These are phyloP conservation scores for Eunapius fragilis DNA, from an alignment of 37 sponge, comb jelly and placozoan genomes.

Conservation along the genomic window DNA sequence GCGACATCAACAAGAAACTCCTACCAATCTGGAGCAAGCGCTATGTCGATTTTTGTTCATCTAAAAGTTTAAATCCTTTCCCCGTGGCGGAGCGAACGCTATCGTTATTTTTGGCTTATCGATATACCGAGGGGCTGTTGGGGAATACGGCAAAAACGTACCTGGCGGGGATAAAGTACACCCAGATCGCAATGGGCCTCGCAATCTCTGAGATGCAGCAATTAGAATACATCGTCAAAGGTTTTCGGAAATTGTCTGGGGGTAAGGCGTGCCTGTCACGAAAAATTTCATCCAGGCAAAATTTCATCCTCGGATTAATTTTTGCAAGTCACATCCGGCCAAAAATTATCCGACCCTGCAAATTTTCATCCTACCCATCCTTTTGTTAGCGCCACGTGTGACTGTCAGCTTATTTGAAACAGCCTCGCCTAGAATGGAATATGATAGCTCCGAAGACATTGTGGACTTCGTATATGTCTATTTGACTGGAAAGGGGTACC, in stretches of 20 bases:
- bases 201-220: neutral
- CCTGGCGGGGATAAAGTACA: conserved; percentile 22
- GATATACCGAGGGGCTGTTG: neutral
- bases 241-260: conserved; percentile 3
- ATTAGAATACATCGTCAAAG: conserved; percentile 16
- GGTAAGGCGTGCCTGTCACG: neutral
- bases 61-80: neutral
- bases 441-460: too few relatives aligned
- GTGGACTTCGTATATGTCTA: too few relatives aligned
- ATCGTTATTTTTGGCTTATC: conserved; percentile 23
- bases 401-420: too few relatives aligned
- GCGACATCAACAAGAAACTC: conserved; percentile 28
- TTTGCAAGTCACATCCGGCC: too few relatives aligned
- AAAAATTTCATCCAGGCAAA: too few relatives aligned
- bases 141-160: conserved; percentile 4
- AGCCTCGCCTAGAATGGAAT: too few relatives aligned
- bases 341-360: too few relatives aligned
- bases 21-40: conserved; percentile 20
- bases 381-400: too few relatives aligned
- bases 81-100: conserved; percentile 21
- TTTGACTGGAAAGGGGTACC: too few relatives aligned
- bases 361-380: too few relatives aligned
- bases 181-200: conserved; percentile 7
- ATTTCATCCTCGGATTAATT: too few relatives aligned
- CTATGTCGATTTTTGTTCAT: conserved; percentile 32